Percentiles rank a stretch among this genome's conserved stretches.
These are phyloP conservation scores for Punctoribates punctum DNA, from an alignment of 2,888 invertebrate species.

Conservation along the genomic window DNA sequence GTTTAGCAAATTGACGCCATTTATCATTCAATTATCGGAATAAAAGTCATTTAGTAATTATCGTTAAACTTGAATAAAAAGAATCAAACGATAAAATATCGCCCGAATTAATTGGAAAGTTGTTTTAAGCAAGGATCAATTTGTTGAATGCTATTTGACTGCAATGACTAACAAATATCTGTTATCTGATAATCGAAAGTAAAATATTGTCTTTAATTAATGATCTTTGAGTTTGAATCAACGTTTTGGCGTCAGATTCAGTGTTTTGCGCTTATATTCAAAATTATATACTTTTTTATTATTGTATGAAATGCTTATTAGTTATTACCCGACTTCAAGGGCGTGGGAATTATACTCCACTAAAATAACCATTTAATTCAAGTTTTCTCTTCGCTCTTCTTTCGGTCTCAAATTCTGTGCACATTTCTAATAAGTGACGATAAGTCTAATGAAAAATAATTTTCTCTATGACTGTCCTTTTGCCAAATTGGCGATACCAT, in stretches of 20 bases:
- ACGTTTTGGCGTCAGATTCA: no score
- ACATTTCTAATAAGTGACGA: background rate
- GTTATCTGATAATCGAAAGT: background rate
- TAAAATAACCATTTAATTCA: slow-evolving; percentile 2
- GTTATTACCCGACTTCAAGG: slow-evolving; percentile 25
- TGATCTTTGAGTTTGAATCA: background rate
- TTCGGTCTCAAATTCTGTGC: background rate
- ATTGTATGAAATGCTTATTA: slow-evolving; percentile 22
- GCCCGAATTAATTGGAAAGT: no score
- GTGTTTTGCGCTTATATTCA: background rate
- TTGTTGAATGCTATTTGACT: no score
- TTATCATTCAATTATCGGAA: no score
- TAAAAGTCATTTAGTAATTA: no score
- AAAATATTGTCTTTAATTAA: slow-evolving; percentile 13
- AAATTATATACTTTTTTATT: background rate
- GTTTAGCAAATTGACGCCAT: no score
- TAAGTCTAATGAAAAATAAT: background rate
- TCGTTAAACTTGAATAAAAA: no score
- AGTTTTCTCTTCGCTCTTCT: slow-evolving; percentile 10
- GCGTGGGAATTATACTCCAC: slow-evolving; percentile 28
- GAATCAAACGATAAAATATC: no score
- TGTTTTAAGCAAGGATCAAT: no score
- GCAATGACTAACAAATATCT: no score
- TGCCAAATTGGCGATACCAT: background rate
- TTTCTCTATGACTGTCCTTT: background rate